Conservation (phyloP, 2,888 invertebrate genomes). For the Drymonia ruficornis region DNA sequence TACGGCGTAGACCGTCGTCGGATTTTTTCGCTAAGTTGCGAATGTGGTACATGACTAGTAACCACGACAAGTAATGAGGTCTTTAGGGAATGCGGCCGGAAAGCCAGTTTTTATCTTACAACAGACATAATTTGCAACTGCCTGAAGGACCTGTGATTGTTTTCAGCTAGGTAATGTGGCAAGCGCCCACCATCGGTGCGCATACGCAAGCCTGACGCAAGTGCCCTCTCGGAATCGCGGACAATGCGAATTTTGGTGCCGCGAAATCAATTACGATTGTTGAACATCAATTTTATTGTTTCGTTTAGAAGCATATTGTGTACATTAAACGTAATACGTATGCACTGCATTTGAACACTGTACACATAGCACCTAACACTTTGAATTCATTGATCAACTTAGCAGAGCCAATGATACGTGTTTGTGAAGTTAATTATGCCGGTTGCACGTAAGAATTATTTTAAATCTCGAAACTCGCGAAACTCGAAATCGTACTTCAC, state of each 20-base stretch:
- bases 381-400: too few species aligned
- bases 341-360: constrained; percentile 5
- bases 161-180: constrained; percentile 37
- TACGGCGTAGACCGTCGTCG: background rate
- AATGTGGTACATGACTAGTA: constrained; percentile 1
- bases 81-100: constrained; percentile 10
- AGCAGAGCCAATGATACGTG: too few species aligned
- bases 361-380: too few species aligned
- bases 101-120: constrained; percentile 22
- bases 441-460: too few species aligned
- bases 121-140: constrained; percentile 29
- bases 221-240: constrained; percentile 43
- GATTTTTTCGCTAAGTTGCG: background rate
- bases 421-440: too few species aligned
- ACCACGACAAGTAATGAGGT: constrained; percentile 23
- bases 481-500: too few species aligned
- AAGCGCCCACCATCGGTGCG: constrained; percentile 43
- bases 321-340: background rate
- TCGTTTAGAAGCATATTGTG: constrained; percentile 4
- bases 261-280: constrained; percentile 47
- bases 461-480: too few species aligned
- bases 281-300: constrained; percentile 61
- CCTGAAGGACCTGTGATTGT: constrained; percentile 38
- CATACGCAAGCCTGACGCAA: constrained; percentile 50
- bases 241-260: constrained; percentile 50